Percentiles rank a stretch among this genome's conserved stretches.
These are phyloP conservation scores for Clitarchus hookeri DNA, from an alignment of 2,888 invertebrate species.

Conservation along the genomic window DNA sequence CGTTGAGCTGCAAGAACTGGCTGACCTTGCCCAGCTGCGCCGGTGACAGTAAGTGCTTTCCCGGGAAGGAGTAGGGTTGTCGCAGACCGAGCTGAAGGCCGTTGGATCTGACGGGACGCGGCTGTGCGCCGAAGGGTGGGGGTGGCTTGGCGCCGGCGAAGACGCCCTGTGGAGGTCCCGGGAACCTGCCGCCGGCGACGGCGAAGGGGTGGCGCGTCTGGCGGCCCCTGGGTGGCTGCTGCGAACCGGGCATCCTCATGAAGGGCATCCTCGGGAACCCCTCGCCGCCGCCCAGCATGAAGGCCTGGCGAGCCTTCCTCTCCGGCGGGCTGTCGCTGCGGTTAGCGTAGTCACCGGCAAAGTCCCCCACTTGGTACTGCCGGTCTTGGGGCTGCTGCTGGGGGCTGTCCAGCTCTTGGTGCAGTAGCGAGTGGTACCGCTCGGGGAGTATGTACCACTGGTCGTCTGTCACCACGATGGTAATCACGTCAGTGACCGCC, in stretches of 20 bases:
- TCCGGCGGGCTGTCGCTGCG: not conserved
- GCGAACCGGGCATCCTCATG: not conserved
- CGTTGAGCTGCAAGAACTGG: not conserved
- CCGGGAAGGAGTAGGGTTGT: not conserved
- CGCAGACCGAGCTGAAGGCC: not conserved
- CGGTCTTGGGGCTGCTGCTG: not conserved
- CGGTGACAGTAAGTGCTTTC: not conserved
- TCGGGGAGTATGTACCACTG: not conserved
- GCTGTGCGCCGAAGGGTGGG: not conserved
- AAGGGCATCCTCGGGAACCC: not conserved
- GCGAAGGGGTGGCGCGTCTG: conserved; percentile 11
- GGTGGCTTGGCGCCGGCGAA: not conserved
- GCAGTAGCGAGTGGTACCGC: not conserved
- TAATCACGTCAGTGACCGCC: not conserved
- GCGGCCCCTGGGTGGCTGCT: not conserved
- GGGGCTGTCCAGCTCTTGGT: no score
- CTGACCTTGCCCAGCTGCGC: not conserved
- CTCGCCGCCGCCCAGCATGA: not conserved
- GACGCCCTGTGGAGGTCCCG: not conserved
- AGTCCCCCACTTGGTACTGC: not conserved
- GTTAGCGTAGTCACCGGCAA: not conserved
- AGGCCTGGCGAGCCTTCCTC: conserved; percentile 16
- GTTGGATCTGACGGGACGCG: not conserved
- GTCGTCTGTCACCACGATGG: not conserved
- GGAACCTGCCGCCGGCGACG: not conserved